Evolutionary conservation across 2,113 vertebrate species (phyloP), one percentile per base, ranked within the genome.

Genomic region (Cephalophus harveyi): DNA sequence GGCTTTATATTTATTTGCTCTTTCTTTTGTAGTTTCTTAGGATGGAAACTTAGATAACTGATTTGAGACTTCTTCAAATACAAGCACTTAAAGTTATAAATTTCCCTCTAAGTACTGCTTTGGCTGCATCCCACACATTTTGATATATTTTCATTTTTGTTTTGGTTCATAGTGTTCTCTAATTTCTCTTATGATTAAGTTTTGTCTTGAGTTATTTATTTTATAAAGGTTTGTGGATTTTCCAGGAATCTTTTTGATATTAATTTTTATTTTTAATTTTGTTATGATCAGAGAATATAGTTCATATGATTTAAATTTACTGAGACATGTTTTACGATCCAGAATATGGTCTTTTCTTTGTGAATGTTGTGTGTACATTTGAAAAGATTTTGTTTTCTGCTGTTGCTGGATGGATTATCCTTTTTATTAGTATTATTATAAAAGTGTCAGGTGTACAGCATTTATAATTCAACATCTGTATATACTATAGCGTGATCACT

Each of bases 41-140:
- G 33, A 30, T 62, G 14, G 10, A 76, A 91, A 67, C 28, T 89
- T 87, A 87, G 4, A 57, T 90, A 16, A 78, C 17, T 57, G 14
- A 88, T 60, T 89, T 86, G 55, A 95, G 82, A 81, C 85, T 55
- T 86, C 83, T 91, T 62, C 67, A 91, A 97, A 88, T 40, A 85
- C 12, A 85, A 48, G 27, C 62, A 83, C 85, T 84, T 91, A 83
- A 92, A 96, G 43, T 79, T 92, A 74, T 27, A 88, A 83, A 89
- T 93, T 89, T 88, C 11, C 62, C 48, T 96, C 15, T 74, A 40
- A 62, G 13, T 89, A 57, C 14, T 83, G 10, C 27, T 54, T 86
- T 89, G 67, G 76, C 60, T 87, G 43, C 36, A 71, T 46, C 12
- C 17, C 84, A 83, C 11, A 30, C 1, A 86, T 60, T 59, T 60